A percentile compares a stretch with the other conserved stretches of the same genome.
Evolutionary conservation across 2,797 vertebrate species (phyloP).

Genomic region (Hippocampus kuda): DNA sequence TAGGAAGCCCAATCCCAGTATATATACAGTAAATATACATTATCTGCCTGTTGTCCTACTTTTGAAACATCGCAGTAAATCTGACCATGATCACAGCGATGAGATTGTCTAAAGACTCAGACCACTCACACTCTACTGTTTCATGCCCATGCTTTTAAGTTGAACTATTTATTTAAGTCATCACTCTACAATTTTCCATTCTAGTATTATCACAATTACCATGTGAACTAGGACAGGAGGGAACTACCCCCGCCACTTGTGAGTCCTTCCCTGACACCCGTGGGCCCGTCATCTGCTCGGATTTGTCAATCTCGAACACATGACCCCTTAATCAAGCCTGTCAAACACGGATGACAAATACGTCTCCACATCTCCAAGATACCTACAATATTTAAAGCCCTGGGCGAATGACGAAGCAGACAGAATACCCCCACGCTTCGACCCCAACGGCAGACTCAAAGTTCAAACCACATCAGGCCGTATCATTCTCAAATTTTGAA

Average conservation of each 20-base stretch:
- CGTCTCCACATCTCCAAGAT: constrained; percentile 61
- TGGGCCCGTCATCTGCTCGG: constrained; percentile 57
- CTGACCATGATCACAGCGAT: not conserved
- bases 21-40: too few relatives aligned
- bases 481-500: constrained; percentile 58
- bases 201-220: constrained; percentile 65
- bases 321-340: constrained; percentile 68
- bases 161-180: constrained; percentile 53
- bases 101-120: constrained; percentile 8
- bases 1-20: too few relatives aligned
- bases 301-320: constrained; percentile 65
- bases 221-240: constrained; percentile 47
- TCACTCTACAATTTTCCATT: constrained; percentile 64
- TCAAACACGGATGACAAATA: constrained; percentile 69
- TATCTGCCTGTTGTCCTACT: too few relatives aligned
- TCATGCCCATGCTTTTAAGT: constrained; percentile 58
- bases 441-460: constrained; percentile 52
- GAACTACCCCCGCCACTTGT: constrained; percentile 45
- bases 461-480: constrained; percentile 54
- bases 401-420: constrained; percentile 51
- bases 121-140: constrained; percentile 52
- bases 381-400: constrained; percentile 65
- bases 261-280: constrained; percentile 54
- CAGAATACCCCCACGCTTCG: constrained; percentile 44
- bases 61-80: not conserved